Evolutionary conservation across 2,113 vertebrate genomes (phyloP), one percentile per base, ranked within the genome.

Genomic region (Athene cunicularia): DNA sequence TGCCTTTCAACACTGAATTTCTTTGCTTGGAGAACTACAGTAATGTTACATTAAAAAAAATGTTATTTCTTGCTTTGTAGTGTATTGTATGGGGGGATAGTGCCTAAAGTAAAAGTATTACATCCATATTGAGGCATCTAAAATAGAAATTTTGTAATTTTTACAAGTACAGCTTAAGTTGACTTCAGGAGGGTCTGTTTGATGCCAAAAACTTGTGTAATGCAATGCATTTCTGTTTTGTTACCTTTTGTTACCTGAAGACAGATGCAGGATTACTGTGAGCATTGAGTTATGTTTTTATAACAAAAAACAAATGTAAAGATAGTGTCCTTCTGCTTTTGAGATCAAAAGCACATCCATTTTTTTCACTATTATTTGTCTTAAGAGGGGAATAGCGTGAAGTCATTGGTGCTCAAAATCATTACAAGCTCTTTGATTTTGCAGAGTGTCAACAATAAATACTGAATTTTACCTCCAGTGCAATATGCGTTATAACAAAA

Each of bases 1-100:
- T 93, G 52, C 79, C 94, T 98, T 97, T 96, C 74, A 88, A 39
- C 73, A 77, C 14, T 63, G 35, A 77, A 71, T 82, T 72, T 74
- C 35, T 74, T 90, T 88, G 19, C 49, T 85, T 95, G 52, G 35
- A 95, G 64, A 91, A 79, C 77, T 70, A 28, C 26, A 68, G 22
- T 55, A 81, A 28, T 63, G 26, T 59, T 73, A 67, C 24, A 11
- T 58, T 63, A 55, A 93, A 86, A 89, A 50, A 6, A 14, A n/a
- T 3, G 8, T 86, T 90, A 63, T 88, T 96, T 95, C 62, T 70
- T 86, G 33, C 49, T 60, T 32, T 87, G 68, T 73, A 92, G 58
- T 95, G 12, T 80, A 21, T 60, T 17, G 5, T 30, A 5, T 28
- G 14, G n/a, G 11, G 14, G 30, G 8, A 18, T 37, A 21, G 5